These are phyloP conservation scores for Pyrgilauda ruficollis DNA, from an alignment of 2,113 vertebrate genomes.

Conservation along the genomic window DNA sequence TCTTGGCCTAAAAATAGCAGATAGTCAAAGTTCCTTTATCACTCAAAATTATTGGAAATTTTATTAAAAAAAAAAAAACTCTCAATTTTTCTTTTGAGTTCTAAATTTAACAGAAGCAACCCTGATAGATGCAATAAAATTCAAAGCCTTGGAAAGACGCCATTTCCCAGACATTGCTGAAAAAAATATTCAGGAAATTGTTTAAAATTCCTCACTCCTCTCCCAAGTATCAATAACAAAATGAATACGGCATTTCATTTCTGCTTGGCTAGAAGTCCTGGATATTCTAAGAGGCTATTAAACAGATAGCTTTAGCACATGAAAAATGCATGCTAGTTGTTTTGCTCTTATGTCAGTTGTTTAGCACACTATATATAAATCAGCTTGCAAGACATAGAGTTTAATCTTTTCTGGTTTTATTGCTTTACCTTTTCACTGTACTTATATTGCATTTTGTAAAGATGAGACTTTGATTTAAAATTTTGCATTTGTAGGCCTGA, in stretches of 20 bases:
- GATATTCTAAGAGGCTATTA: neutral
- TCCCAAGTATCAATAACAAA: constrained; percentile 15
- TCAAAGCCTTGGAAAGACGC: neutral
- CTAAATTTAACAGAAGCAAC: neutral
- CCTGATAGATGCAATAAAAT: neutral
- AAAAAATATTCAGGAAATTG: neutral
- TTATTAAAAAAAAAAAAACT: neutral
- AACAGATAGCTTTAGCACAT: neutral
- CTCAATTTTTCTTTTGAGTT: neutral
- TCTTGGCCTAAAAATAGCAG: neutral
- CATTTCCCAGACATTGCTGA: neutral
- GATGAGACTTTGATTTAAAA: constrained; percentile 15
- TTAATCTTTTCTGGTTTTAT: constrained; percentile 37
- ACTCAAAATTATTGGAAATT: neutral
- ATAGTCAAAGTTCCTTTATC: neutral
- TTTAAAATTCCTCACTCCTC: neutral
- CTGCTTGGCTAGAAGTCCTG: neutral
- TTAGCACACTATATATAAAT: constrained; percentile 29
- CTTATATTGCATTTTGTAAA: neutral
- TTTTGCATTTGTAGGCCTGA: neutral
- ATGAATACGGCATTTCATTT: constrained; percentile 37
- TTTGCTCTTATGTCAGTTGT: constrained; percentile 44
- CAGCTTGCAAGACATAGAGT: constrained; percentile 1
- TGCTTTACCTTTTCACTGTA: constrained; percentile 26
- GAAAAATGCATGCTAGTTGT: neutral